These are phyloP conservation scores for Otolemur garnettii DNA, from an alignment of 2,113 vertebrate species.

Conservation along the genomic window DNA sequence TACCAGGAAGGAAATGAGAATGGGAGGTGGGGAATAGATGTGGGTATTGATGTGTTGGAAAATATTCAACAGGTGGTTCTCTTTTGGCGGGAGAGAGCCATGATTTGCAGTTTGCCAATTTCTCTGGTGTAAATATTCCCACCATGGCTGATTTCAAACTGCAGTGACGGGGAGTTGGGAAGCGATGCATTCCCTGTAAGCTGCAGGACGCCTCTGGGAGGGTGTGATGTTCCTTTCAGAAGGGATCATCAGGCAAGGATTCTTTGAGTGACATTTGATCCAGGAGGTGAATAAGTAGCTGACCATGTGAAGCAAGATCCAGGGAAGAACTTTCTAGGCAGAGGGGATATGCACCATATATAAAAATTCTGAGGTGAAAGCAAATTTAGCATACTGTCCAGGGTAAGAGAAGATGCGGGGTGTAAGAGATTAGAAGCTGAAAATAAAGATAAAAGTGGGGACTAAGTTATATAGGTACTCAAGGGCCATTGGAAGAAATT, in stretches of 20 bases:
- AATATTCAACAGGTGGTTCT: background rate
- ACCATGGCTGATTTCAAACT: background rate
- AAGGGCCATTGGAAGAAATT: background rate
- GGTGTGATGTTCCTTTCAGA: background rate
- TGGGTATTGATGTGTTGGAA: rapidly evolving
- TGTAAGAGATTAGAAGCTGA: background rate
- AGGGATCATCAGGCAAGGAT: background rate
- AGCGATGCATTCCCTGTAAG: too few relatives aligned
- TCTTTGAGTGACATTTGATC: background rate
- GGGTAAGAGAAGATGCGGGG: background rate
- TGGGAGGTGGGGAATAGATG: background rate
- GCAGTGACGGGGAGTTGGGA: background rate
- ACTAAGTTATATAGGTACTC: rapidly evolving
- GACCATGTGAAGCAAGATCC: background rate
- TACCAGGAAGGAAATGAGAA: background rate
- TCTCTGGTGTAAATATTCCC: constrained; percentile 7
- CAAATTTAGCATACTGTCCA: background rate
- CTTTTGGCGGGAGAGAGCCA: rapidly evolving
- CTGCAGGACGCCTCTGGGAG: background rate
- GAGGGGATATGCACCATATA: rapidly evolving
- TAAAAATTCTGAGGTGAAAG: background rate
- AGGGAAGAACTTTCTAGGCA: background rate
- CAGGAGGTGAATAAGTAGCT: background rate
- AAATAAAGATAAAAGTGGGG: background rate
- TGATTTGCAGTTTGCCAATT: background rate